Percentiles rank a stretch among this genome's conserved stretches.
These are phyloP conservation scores for Lymantria monacha DNA, from an alignment of 2,888 invertebrate species.

Conservation along the genomic window DNA sequence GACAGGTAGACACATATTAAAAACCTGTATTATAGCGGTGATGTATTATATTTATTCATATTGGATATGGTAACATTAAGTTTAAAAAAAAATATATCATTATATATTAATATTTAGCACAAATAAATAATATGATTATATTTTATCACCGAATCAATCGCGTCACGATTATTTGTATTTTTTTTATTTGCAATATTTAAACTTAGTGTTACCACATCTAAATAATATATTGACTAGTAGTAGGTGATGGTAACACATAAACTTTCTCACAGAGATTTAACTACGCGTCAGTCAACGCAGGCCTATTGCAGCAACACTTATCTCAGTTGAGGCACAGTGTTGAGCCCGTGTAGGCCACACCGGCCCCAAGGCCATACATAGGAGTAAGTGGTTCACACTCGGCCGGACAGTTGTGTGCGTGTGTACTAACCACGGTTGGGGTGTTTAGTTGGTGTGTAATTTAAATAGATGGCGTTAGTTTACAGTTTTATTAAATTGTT, in stretches of 20 bases:
- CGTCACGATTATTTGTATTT: background rate
- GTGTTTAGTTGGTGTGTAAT: conserved; percentile 34
- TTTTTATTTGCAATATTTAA: background rate
- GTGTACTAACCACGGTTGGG: conserved; percentile 57
- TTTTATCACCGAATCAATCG: background rate
- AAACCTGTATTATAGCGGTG: conserved; percentile 33
- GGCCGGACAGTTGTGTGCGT: conserved; percentile 60
- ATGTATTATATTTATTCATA: conserved; percentile 35
- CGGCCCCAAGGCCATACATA: conserved; percentile 43
- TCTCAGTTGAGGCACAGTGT: conserved; percentile 72
- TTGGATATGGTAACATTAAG: conserved; percentile 47
- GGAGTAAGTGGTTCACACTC: conserved; percentile 70
- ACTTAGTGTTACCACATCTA: conserved; percentile 51
- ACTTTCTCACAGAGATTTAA: conserved; percentile 80
- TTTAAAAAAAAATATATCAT: background rate
- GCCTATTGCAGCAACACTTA: conserved; percentile 79
- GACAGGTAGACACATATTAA: conserved; percentile 31
- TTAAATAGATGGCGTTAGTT: conserved; percentile 20
- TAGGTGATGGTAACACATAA: conserved; percentile 75
- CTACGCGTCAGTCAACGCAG: conserved; percentile 79
- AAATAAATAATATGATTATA: background rate
- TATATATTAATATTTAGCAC: background rate
- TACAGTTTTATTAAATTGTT: conserved; percentile 1
- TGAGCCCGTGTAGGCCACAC: conserved; percentile 56
- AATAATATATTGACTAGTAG: conserved; percentile 34